Conservation (phyloP, 2,113 vertebrate genomes). For the Xiphophorus couchianus region DNA sequence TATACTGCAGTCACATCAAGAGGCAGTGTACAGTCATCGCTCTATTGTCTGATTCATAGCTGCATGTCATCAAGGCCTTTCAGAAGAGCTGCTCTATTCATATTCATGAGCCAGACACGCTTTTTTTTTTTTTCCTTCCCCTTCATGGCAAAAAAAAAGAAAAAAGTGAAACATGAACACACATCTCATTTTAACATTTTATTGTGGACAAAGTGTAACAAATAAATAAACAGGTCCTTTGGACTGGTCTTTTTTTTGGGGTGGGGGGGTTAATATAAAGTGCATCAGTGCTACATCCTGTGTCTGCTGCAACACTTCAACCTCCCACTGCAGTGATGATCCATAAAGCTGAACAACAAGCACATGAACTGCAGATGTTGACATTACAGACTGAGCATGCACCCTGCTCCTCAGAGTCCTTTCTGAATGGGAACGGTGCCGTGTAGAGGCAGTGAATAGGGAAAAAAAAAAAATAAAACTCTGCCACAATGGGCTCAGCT, state of each 20-base stretch:
- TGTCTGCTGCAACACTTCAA: conserved; percentile 23
- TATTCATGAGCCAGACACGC: neutral
- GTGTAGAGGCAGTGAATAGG: conserved; percentile 25
- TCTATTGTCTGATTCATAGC: conserved; percentile 20
- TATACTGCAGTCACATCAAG: neutral
- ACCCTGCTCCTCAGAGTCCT: conserved; percentile 17
- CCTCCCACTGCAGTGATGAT: conserved; percentile 12
- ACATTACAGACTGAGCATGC: conserved; percentile 18
- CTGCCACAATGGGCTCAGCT: conserved; percentile 41
- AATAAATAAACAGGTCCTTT: conserved; percentile 74
- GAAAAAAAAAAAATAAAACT: conserved; percentile 1
- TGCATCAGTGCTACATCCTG: conserved; percentile 72
- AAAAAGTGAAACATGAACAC: neutral
- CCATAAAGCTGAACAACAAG: conserved; percentile 23
- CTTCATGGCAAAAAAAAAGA: neutral
- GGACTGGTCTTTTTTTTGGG: conserved; percentile 26
- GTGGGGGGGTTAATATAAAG: conserved; percentile 55
- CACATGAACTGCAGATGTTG: conserved; percentile 26
- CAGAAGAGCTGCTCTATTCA: neutral
- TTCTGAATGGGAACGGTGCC: conserved; percentile 22
- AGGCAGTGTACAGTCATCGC: neutral
- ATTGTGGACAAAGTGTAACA: conserved; percentile 62
- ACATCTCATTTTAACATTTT: conserved; percentile 49
- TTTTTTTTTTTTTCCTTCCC: neutral
- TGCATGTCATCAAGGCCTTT: conserved; percentile 1